Percentiles rank a stretch among this genome's conserved stretches.
Evolutionary conservation across 1,140 invertebrate genomes (phyloP).

Genomic region (Cotesia typhae): DNA sequence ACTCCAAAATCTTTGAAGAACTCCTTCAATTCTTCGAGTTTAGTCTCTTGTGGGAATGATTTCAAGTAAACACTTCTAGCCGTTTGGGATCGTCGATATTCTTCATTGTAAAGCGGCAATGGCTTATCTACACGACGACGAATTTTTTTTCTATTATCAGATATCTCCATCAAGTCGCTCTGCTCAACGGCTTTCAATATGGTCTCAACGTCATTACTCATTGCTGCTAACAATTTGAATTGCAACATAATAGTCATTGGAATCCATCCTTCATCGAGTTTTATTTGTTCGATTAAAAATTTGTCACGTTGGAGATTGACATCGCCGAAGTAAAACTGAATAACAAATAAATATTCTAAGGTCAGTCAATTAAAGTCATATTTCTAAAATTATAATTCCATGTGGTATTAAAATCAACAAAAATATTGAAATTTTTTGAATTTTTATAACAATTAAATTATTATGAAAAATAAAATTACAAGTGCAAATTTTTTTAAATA

Average conservation of each 20-base stretch:
- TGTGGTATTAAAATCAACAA: neutral
- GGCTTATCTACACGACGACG: slow-evolving; percentile 79
- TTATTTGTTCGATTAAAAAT: slow-evolving; percentile 83
- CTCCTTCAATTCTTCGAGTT: slow-evolving; percentile 77
- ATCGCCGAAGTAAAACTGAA: slow-evolving; percentile 84
- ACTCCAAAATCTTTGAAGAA: slow-evolving; percentile 78
- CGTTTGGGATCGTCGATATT: slow-evolving; percentile 80
- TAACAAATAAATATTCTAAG: slow-evolving; percentile 42
- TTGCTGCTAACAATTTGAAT: slow-evolving; percentile 84
- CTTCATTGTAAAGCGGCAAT: slow-evolving; percentile 85
- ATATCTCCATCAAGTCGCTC: slow-evolving; percentile 83
- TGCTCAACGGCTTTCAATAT: slow-evolving; percentile 81
- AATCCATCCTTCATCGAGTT: slow-evolving; percentile 90
- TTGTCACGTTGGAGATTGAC: slow-evolving; percentile 90
- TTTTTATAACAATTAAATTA: too few species aligned
- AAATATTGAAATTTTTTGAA: too few species aligned
- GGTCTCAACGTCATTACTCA: slow-evolving; percentile 75
- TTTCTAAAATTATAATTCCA: too few species aligned
- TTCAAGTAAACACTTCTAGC: slow-evolving; percentile 86
- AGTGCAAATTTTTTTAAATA: too few species aligned
- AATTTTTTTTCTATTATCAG: slow-evolving; percentile 84
- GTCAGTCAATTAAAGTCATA: too few species aligned
- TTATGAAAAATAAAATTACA: too few species aligned
- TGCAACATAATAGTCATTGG: slow-evolving; percentile 83
- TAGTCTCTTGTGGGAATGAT: slow-evolving; percentile 80